Evolutionary conservation across 2,797 vertebrate genomes (phyloP), one percentile per base, ranked within the genome.

Genomic region (Enteromius treurensis): DNA sequence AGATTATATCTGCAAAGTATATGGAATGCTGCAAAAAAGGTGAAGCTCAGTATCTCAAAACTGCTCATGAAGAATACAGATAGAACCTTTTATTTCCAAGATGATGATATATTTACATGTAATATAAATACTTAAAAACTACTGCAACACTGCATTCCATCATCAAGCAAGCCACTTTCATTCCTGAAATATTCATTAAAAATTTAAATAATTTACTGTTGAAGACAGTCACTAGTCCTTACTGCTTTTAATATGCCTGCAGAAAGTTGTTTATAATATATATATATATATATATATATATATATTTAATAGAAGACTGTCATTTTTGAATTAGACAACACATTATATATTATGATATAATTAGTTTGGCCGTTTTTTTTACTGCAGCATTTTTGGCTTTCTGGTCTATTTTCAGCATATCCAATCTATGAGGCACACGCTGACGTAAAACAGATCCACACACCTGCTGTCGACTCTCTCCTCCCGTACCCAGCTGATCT

Each of bases 401-500:
- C 34, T 82, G 55, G 79, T 82, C 77, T 86, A 58, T 76, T 88
- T 85, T 65, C 70, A 80, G 70, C 67, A 15, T 64, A 42, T 49
- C 62, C 32, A 7, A 42, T 86, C 29, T 79, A 32, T 19, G 8
- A 80, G 29, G 75, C 73, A 77, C 80, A 62, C 13, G 51, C n/a
- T 84, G 67, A 88, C 74, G 53, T 68, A 81, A 60, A 83, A 45
- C 62, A 83, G 80, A 84, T 76, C 60, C 69, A 70, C 79, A 82
- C 84, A 89, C 83, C 85, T 79, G 84, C 84, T 86, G 78, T 83
- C 17, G 23, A 83, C 60, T 77, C n/a, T 64, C 68, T 69, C 65
- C 51, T 55, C 34, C 34, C 58, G 13, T 49, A 15, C 37, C 13
- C 37, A 37, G 73, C 67, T 70, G 60, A 45, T 81, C 74, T 76